A percentile compares a stretch with the other conserved stretches of the same genome.
These are phyloP conservation scores for Proisotoma minuta DNA, from an alignment of 2,888 invertebrate genomes.

Conservation along the genomic window DNA sequence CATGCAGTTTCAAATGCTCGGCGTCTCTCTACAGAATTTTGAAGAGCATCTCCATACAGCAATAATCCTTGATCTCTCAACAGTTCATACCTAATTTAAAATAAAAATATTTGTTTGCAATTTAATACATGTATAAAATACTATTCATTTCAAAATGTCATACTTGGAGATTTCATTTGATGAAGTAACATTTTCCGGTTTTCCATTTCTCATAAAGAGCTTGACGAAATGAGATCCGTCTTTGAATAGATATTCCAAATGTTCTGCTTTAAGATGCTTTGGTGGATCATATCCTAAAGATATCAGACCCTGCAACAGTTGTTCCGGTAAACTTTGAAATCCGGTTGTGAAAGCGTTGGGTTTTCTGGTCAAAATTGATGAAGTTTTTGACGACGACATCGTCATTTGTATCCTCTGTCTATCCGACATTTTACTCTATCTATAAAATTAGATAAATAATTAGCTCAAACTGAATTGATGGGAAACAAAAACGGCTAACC, in stretches of 20 bases:
- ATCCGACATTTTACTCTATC: too few relatives aligned
- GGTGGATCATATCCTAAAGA: slow-evolving; percentile 24
- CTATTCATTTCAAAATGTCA: background rate
- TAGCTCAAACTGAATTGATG: too few relatives aligned
- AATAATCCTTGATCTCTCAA: slow-evolving; percentile 17
- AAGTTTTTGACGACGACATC: too few relatives aligned
- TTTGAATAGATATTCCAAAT: slow-evolving; percentile 36
- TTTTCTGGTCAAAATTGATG: too few relatives aligned
- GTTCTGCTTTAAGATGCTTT: slow-evolving; percentile 25
- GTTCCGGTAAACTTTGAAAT: too few relatives aligned
- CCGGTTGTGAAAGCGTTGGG: too few relatives aligned
- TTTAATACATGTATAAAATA: background rate
- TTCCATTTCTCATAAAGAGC: slow-evolving; percentile 26
- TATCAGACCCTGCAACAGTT: slow-evolving; percentile 22
- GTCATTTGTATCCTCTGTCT: too few relatives aligned
- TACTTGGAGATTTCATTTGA: background rate
- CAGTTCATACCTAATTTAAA: slow-evolving; percentile 20
- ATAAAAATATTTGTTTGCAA: background rate
- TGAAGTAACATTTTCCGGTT: slow-evolving; percentile 25
- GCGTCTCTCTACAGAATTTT: slow-evolving; percentile 21
- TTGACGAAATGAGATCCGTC: slow-evolving; percentile 23
- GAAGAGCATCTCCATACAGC: slow-evolving; percentile 27
- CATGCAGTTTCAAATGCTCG: background rate
- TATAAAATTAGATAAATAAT: too few relatives aligned
- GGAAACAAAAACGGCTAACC: too few relatives aligned